phyloP scores from a whole-genome alignment of 2,888 invertebrate species.

The Sialis lutaria region DNA sequence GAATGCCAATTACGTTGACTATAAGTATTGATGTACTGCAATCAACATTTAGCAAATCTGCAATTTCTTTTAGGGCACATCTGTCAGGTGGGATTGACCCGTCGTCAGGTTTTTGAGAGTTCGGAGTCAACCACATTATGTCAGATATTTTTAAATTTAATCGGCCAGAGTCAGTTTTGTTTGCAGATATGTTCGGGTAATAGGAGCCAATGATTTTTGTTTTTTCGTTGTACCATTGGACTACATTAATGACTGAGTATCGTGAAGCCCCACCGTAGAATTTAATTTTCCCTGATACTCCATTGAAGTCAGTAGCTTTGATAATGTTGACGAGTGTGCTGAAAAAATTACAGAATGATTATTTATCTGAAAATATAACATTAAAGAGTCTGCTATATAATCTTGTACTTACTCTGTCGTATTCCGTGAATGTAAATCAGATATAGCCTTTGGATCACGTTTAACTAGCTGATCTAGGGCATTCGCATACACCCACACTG shows the following conservation, averaged over 20 bases:
- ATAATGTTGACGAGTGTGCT: conserved; percentile 43
- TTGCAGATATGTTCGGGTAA: conserved; percentile 30
- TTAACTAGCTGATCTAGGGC: conserved; percentile 46
- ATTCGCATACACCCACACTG: conserved; percentile 62
- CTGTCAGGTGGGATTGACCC: conserved; percentile 36
- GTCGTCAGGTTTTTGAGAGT: conserved; percentile 44
- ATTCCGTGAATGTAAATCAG: conserved; percentile 32
- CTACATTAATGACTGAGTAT: conserved; percentile 37
- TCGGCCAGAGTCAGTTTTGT: conserved; percentile 29
- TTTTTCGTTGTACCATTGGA: conserved; percentile 36
- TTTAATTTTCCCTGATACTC: conserved; percentile 54
- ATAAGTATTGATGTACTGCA: conserved; percentile 59
- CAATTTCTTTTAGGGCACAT: conserved; percentile 52
- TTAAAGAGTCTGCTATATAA: background rate
- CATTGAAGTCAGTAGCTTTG: conserved; percentile 47
- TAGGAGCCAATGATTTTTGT: conserved; percentile 37
- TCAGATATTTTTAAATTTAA: conserved; percentile 32
- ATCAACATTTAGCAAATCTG: conserved; percentile 43
- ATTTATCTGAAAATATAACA: background rate
- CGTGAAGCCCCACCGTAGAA: conserved; percentile 53
- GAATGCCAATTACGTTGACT: conserved; percentile 40
- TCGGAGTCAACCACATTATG: conserved; percentile 46
- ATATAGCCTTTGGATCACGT: conserved; percentile 37
- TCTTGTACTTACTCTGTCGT: conserved; percentile 28
- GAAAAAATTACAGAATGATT: conserved; percentile 11